Conservation (phyloP, 2,797 vertebrate genomes). For the Rhyacichthys aspro region DNA sequence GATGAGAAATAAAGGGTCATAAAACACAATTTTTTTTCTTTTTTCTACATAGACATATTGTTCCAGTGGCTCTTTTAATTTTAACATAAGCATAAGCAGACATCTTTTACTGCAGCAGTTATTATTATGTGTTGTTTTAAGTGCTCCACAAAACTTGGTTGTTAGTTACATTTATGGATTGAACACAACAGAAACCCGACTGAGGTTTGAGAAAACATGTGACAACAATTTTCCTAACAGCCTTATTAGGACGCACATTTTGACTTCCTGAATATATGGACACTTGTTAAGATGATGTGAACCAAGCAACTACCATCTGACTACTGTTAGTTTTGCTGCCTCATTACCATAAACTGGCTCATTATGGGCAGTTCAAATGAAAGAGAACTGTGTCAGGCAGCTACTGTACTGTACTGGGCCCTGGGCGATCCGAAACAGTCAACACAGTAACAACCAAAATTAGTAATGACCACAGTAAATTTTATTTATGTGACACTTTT, state of each 20-base stretch:
- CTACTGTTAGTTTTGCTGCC: conserved; percentile 33
- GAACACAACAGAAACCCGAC: background rate
- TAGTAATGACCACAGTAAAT: conserved; percentile 12
- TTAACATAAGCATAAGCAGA: too few relatives aligned
- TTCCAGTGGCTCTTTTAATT: too few relatives aligned
- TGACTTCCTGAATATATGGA: conserved; percentile 24
- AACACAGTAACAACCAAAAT: background rate
- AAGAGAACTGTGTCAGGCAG: conserved; percentile 20
- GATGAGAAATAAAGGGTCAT: too few relatives aligned
- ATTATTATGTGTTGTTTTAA: background rate
- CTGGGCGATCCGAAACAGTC: conserved; percentile 12
- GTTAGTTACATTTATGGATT: background rate
- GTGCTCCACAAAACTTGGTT: background rate
- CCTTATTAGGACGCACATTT: conserved; percentile 31
- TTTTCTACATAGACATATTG: too few relatives aligned
- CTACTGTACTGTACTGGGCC: conserved; percentile 17
- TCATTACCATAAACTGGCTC: conserved; percentile 53
- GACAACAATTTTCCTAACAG: conserved; percentile 47
- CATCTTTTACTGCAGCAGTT: too few relatives aligned
- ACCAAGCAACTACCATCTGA: conserved; percentile 36
- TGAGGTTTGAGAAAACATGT: conserved; percentile 28
- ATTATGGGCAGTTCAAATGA: conserved; percentile 54
- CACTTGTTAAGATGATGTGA: conserved; percentile 40
- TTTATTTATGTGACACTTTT: conserved; percentile 8
- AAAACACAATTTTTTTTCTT: too few relatives aligned